Evolutionary conservation across 2,888 invertebrate genomes (phyloP).

Genomic region (Germaria angustata): DNA sequence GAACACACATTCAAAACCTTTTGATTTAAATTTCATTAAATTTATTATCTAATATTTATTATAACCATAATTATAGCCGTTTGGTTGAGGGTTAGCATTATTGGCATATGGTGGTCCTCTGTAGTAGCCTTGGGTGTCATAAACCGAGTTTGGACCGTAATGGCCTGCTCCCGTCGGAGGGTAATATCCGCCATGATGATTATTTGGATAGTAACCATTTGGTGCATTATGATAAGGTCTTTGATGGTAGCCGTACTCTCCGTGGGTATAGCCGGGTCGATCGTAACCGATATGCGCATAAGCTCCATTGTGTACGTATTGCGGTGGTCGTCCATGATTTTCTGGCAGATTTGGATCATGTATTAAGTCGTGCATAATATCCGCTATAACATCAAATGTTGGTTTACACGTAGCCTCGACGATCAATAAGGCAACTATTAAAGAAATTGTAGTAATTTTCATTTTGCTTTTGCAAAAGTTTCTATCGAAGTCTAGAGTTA

Average conservation of each 20-base stretch:
- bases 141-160: constrained; percentile 13
- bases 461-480: neutral
- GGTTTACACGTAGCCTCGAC: constrained; percentile 25
- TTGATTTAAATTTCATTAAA: too few relatives aligned
- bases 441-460: neutral
- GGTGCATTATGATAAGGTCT: constrained; percentile 1
- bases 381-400: constrained; percentile 51
- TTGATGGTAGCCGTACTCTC: constrained; percentile 28
- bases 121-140: constrained; percentile 47
- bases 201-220: constrained; percentile 1
- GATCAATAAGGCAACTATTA: constrained; percentile 16
- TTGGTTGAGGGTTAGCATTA: neutral
- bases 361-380: constrained; percentile 49
- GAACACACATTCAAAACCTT: too few relatives aligned
- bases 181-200: neutral
- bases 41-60: constrained; percentile 34
- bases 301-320: constrained; percentile 5
- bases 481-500: constrained; percentile 1
- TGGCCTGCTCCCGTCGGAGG: neutral
- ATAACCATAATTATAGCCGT: constrained; percentile 50
- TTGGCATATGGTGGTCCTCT: constrained; percentile 42
- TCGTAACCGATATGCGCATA: constrained; percentile 29
- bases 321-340: constrained; percentile 7
- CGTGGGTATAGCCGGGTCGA: constrained; percentile 9
- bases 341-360: constrained; percentile 37